These are phyloP conservation scores for Drosophila watanabei DNA, from an alignment of 1,140 invertebrate genomes.

Conservation along the genomic window DNA sequence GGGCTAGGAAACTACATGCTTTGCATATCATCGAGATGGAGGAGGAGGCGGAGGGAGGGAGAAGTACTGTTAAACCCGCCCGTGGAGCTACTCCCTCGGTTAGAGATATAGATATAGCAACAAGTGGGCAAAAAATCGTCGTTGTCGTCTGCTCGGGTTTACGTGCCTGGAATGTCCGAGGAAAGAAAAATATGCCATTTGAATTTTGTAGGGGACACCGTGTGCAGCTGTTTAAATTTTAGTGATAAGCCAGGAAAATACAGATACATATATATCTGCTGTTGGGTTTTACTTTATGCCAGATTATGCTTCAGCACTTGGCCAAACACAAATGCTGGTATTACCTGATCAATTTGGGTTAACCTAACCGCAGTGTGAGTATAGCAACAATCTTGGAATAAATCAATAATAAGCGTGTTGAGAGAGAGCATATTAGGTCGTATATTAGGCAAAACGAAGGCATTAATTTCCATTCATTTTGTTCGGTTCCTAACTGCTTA, in stretches of 20 bases:
- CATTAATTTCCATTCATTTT: constrained; percentile 56
- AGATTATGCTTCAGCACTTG: constrained; percentile 65
- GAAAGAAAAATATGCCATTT: constrained; percentile 47
- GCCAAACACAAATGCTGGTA: constrained; percentile 69
- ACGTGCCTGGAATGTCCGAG: constrained; percentile 59
- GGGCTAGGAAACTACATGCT: constrained; percentile 60
- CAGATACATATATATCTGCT: neutral
- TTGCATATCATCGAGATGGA: constrained; percentile 52
- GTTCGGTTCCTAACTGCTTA: constrained; percentile 44
- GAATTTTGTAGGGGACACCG: constrained; percentile 44
- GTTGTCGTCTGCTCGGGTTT: constrained; percentile 55
- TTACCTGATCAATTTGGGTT: constrained; percentile 62
- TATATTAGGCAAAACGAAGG: constrained; percentile 41
- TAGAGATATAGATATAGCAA: constrained; percentile 36
- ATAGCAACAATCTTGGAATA: constrained; percentile 34
- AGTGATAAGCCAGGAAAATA: constrained; percentile 58
- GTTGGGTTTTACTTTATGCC: neutral
- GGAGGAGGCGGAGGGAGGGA: neutral
- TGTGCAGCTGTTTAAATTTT: constrained; percentile 76
- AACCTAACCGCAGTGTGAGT: constrained; percentile 28
- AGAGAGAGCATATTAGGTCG: constrained; percentile 16
- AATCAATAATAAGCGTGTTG: constrained; percentile 43
- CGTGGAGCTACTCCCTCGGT: constrained; percentile 13
- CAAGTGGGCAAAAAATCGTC: constrained; percentile 67
- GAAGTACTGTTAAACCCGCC: constrained; percentile 29